Evolutionary conservation across 2,113 vertebrate species (phyloP).

Genomic region (Ginglymostoma cirratum): DNA sequence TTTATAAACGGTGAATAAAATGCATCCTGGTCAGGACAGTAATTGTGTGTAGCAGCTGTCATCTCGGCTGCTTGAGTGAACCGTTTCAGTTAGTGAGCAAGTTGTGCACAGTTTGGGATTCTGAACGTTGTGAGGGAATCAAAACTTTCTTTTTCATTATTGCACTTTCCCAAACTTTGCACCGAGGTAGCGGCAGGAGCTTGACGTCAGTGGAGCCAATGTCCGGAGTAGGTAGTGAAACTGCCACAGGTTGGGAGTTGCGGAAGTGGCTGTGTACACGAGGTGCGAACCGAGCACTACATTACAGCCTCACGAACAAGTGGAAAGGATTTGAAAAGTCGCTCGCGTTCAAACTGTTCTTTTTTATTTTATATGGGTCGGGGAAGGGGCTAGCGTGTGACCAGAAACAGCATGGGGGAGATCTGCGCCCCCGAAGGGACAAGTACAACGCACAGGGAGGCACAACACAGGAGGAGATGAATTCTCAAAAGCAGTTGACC

Average conservation of each 20-base stretch:
- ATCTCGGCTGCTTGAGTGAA: not conserved
- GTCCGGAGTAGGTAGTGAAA: slow-evolving; percentile 16
- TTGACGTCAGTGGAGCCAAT: slow-evolving; percentile 17
- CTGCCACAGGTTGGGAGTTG: slow-evolving; percentile 29
- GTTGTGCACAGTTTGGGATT: not conserved
- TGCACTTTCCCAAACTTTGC: slow-evolving; percentile 10
- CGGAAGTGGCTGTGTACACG: slow-evolving; percentile 46
- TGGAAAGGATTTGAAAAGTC: slow-evolving; percentile 42
- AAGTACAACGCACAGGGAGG: not conserved
- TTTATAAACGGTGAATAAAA: not conserved
- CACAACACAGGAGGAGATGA: slow-evolving; percentile 50
- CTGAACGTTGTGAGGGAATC: not conserved
- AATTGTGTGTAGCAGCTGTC: not conserved
- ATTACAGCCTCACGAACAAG: slow-evolving; percentile 50
- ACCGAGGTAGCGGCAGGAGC: not conserved
- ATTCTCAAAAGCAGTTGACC: slow-evolving; percentile 50
- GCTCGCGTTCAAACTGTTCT: not conserved
- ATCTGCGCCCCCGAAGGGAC: slow-evolving; percentile 11
- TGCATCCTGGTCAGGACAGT: not conserved
- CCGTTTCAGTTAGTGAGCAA: not conserved
- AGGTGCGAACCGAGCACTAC: slow-evolving; percentile 44
- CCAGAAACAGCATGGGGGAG: slow-evolving; percentile 21
- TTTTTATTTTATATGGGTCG: not conserved
- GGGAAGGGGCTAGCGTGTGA: not conserved
- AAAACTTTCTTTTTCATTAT: not conserved